These are phyloP conservation scores for Pseudopodoces humilis DNA, from an alignment of 2,113 vertebrate species.

Conservation along the genomic window DNA sequence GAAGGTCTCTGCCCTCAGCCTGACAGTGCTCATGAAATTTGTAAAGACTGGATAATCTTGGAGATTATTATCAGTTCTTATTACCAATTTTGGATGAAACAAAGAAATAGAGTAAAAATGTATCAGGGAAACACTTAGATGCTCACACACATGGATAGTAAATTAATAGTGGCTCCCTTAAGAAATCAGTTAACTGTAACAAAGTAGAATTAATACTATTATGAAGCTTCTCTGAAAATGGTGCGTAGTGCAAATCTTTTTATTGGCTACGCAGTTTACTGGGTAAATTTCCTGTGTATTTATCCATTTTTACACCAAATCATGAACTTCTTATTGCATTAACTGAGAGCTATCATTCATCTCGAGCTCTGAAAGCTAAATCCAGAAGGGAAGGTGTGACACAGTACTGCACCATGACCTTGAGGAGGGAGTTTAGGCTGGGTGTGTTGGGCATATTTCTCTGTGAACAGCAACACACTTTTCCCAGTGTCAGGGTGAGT, in stretches of 20 bases:
- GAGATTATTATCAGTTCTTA: background rate
- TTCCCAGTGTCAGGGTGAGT: background rate
- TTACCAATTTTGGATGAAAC: background rate
- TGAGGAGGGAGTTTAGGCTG: background rate
- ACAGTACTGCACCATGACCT: accelerated
- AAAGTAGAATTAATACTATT: background rate
- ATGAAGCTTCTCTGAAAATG: background rate
- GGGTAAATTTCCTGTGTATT: background rate
- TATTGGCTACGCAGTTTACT: background rate
- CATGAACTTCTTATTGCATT: background rate
- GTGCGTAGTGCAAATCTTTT: background rate
- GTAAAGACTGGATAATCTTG: background rate
- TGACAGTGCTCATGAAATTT: background rate
- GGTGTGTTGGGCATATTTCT: accelerated
- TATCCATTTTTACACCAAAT: background rate
- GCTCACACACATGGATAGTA: background rate
- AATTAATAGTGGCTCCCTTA: background rate
- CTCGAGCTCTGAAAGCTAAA: background rate
- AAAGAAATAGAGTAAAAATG: background rate
- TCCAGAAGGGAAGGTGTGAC: background rate
- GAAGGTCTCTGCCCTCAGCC: background rate
- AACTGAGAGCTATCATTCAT: background rate
- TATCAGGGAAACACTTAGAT: background rate
- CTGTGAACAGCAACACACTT: background rate
- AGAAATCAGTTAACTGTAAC: background rate